Conservation (phyloP, 2,797 vertebrate genomes). For the Sebastes goodei region DNA sequence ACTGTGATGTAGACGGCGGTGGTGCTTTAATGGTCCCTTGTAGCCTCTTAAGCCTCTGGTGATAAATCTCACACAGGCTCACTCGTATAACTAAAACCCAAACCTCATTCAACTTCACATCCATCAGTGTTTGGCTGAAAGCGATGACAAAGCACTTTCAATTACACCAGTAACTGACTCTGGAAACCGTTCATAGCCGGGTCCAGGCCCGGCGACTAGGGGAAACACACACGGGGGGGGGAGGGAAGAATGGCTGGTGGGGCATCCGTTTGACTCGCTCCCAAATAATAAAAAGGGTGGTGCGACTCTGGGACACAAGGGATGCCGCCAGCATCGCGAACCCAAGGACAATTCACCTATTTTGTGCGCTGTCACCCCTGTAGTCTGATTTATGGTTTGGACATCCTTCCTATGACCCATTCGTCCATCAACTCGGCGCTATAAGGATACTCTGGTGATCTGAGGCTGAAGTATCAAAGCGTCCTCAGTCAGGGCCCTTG, state of each 20-base stretch:
- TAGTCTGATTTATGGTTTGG: slow-evolving; percentile 85
- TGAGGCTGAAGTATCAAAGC: slow-evolving; percentile 82
- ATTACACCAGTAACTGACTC: slow-evolving; percentile 88
- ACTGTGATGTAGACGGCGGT: slow-evolving; percentile 68
- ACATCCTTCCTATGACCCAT: slow-evolving; percentile 83
- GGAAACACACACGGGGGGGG: slow-evolving; percentile 68
- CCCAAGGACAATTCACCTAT: slow-evolving; percentile 85
- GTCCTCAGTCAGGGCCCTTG: slow-evolving; percentile 81
- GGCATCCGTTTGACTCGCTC: slow-evolving; percentile 81
- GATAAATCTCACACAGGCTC: slow-evolving; percentile 89
- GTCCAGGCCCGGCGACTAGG: slow-evolving; percentile 66
- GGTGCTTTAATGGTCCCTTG: slow-evolving; percentile 86
- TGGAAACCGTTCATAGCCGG: slow-evolving; percentile 87
- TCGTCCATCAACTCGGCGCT: slow-evolving; percentile 79
- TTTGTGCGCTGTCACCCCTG: slow-evolving; percentile 84
- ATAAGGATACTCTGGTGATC: slow-evolving; percentile 81
- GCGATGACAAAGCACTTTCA: slow-evolving; percentile 92
- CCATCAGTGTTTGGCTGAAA: slow-evolving; percentile 92
- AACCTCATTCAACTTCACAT: slow-evolving; percentile 94
- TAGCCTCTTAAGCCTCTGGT: slow-evolving; percentile 85
- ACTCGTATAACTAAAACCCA: slow-evolving; percentile 93
- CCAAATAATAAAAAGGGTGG: slow-evolving; percentile 82
- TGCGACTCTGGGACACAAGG: slow-evolving; percentile 76
- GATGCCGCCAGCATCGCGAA: slow-evolving; percentile 73
- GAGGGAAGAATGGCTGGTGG: slow-evolving; percentile 70